Evolutionary conservation across 1,140 invertebrate species (phyloP), one percentile per base, ranked within the genome.

Genomic region (Saccostrea echinata): DNA sequence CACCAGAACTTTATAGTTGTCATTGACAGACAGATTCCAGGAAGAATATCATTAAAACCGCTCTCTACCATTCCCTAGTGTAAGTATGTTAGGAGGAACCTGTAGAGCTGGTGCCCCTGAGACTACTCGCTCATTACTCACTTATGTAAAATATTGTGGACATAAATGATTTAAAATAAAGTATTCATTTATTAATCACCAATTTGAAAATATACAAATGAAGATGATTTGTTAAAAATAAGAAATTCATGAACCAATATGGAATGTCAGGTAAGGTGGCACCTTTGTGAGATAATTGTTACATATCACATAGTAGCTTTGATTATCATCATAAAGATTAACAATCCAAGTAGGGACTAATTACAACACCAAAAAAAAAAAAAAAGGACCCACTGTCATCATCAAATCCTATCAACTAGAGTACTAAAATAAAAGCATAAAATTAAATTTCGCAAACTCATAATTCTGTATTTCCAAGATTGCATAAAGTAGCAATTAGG

Each of bases 271-370:
- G 53, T 55, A 55, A 11, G 18, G 11, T 55, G 1, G 53, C 18
- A 9, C 53, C 53, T 13, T 13, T 55, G 53, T 21, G 3, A 61
- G n/a, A 61, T 61, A 61, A 61, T 61, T 61, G n/a, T 76, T 27
- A 27, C 8, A 12, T 71, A 71, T 71, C 64, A 76, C 68, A 76
- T 33, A 30, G 16, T 30, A 76, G 68, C 68, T 76, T 76, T 76
- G 24, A 33, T 76, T 33, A 16, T 33, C 68, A 12, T 76, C 43
- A 43, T 43, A 43, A 30, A 33, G 24, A 27, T 30, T 76, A 27
- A 8, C 12, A 27, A 16, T 16, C 68, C 24, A 30, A 27, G 27
- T 76, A 30, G 33, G 13, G 27, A 30, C 18, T 61, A 61, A 61
- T 12, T 30, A 76, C 13, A 24, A 30, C 8, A 71, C 6, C 8